Evolutionary conservation across 2,113 vertebrate genomes (phyloP), one percentile per base, ranked within the genome.

Genomic region (Gasterosteus aculeatus): DNA sequence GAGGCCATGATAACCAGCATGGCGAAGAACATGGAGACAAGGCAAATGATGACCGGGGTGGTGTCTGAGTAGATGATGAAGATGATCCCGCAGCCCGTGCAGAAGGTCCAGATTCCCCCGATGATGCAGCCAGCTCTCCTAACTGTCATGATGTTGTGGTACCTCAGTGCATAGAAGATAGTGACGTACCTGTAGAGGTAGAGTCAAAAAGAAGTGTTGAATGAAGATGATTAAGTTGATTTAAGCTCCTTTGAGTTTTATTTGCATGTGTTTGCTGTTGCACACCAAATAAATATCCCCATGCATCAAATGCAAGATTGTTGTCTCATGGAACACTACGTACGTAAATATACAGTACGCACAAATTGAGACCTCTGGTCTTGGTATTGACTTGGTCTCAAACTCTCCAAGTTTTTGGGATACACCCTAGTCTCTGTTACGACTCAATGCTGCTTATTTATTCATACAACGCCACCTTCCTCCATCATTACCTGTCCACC

Each of bases 51-150:
- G 35, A 98, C 96, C 0, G 96, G 95, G 1, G 94, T 96, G 51
- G 95, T 97, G 73, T 99, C 96, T 0, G 96, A 98, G 91, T 98
- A 98, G 77, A 96, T 80, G 86, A 99, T 99, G 87, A 99, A 99
- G 70, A 98, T 81, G 46, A 96, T 97, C 26, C 97, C 97, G 3
- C 97, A 99, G 79, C 95, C 93, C 0, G 94, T 97, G 90, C 96
- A 98, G 89, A 98, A 97, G 65, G 88, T 94, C 97, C 98, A 99
- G 89, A 98, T 98, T 61, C 94, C 93, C 0, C 93, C 94, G 26
- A 99, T 99, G 65, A 97, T 95, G 66, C 93, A 85, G 54, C 94
- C 92, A 0, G 96, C 95, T 73, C 96, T 94, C 84, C 81, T 94
- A 56, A 94, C 93, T 0, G 97, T 99, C 96, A 99, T 97, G 76